These are phyloP conservation scores for Harpalus rubripes DNA, from an alignment of 2,888 invertebrate genomes.

Conservation along the genomic window DNA sequence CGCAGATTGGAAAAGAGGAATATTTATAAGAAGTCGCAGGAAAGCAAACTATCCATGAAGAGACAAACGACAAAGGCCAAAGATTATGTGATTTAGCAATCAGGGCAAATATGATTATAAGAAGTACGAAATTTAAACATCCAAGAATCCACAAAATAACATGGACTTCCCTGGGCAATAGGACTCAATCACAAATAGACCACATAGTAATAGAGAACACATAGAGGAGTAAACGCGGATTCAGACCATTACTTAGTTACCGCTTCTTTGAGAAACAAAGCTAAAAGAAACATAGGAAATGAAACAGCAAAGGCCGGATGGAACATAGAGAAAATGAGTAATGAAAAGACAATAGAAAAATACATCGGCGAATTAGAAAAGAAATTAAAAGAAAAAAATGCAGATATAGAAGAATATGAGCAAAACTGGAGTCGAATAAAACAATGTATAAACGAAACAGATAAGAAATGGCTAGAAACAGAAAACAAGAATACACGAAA, in stretches of 20 bases:
- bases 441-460: constrained; percentile 42
- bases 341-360: constrained; percentile 13
- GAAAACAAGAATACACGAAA: constrained; percentile 1
- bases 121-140: constrained; percentile 62
- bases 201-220: constrained; percentile 53
- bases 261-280: too few species aligned
- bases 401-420: constrained; percentile 19
- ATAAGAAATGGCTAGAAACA: constrained; percentile 24
- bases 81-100: constrained; percentile 62
- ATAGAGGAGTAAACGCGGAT: constrained; percentile 59
- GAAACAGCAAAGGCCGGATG: constrained; percentile 15
- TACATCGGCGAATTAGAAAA: constrained; percentile 46
- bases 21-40: constrained; percentile 58
- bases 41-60: constrained; percentile 62
- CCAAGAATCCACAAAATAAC: constrained; percentile 65
- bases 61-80: constrained; percentile 63
- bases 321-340: constrained; percentile 52
- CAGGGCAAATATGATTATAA: constrained; percentile 55
- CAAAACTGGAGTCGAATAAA: constrained; percentile 32
- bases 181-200: constrained; percentile 59
- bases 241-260: constrained; percentile 57
- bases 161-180: too few species aligned
- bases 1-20: too few species aligned
- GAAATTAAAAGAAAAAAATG: too few species aligned
- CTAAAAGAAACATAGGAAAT: constrained; percentile 16